These are phyloP conservation scores for Platycheirus rosarum DNA, from an alignment of 2,888 invertebrate genomes.

Conservation along the genomic window DNA sequence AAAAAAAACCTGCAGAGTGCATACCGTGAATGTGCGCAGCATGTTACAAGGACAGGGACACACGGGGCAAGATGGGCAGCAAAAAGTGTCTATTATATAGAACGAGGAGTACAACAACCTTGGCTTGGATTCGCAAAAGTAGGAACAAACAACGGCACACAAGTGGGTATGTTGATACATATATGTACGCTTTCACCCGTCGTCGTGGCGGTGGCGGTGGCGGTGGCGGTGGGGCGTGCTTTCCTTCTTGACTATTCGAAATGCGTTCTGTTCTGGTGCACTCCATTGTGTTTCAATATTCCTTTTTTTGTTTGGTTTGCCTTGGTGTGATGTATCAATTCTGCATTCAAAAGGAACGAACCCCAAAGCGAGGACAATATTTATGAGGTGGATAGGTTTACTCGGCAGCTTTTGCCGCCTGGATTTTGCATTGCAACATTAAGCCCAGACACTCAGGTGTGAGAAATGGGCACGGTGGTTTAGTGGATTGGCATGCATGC, in stretches of 20 bases:
- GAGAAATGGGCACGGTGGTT: constrained; percentile 8
- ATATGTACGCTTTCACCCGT: constrained; percentile 62
- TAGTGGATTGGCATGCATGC: constrained; percentile 1
- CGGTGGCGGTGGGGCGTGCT: constrained; percentile 25
- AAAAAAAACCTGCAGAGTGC: too few species aligned
- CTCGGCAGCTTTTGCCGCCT: not conserved
- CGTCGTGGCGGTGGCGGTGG: not conserved
- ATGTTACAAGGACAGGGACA: constrained; percentile 16
- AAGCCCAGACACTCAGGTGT: constrained; percentile 37
- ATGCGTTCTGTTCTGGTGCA: constrained; percentile 73
- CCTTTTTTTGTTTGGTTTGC: not conserved
- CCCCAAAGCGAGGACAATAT: too few species aligned
- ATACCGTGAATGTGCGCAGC: too few species aligned
- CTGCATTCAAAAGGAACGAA: constrained; percentile 15
- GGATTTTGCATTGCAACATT: constrained; percentile 18
- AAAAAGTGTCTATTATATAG: constrained; percentile 66
- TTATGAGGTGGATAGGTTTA: not conserved
- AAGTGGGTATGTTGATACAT: constrained; percentile 41
- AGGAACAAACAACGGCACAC: constrained; percentile 58
- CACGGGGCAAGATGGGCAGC: constrained; percentile 34
- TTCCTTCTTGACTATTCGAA: constrained; percentile 70
- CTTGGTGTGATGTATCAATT: constrained; percentile 23
- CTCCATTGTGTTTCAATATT: constrained; percentile 58
- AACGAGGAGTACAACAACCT: constrained; percentile 74
- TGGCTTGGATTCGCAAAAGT: constrained; percentile 72